A percentile compares a stretch with the other conserved stretches of the same genome.
phyloP scores from a whole-genome alignment of 2,113 vertebrate species.

The Romanogobio albipinnatus region DNA sequence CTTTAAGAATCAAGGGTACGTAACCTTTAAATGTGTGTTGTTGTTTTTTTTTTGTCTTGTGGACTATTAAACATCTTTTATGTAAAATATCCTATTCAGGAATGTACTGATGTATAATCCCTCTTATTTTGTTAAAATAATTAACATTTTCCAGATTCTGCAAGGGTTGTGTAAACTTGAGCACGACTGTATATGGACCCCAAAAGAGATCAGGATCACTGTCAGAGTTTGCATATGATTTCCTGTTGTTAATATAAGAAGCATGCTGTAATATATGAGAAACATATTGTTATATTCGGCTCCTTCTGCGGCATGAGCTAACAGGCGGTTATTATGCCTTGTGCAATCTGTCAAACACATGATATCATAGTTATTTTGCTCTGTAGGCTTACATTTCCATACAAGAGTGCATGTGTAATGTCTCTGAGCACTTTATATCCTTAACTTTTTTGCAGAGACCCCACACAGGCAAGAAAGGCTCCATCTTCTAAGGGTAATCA shows the following conservation, averaged over 20 bases:
- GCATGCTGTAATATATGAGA: constrained; percentile 32
- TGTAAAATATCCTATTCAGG: too few species aligned
- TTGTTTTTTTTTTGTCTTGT: too few species aligned
- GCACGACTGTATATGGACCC: too few species aligned
- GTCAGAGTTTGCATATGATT: constrained; percentile 28
- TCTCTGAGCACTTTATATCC: constrained; percentile 30
- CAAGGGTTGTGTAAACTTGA: too few species aligned
- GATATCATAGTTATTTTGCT: constrained; percentile 48
- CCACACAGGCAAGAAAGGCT: constrained; percentile 36
- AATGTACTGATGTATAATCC: too few species aligned
- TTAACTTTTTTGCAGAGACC: constrained; percentile 35
- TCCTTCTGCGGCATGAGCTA: neutral
- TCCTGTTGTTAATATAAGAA: constrained; percentile 20
- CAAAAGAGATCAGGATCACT: neutral
- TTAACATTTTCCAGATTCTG: too few species aligned
- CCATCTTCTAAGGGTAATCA: constrained; percentile 29
- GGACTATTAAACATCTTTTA: too few species aligned
- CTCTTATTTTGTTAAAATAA: too few species aligned
- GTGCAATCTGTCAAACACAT: constrained; percentile 47
- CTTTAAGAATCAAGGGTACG: too few species aligned
- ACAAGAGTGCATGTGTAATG: constrained; percentile 27
- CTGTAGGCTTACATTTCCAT: constrained; percentile 31
- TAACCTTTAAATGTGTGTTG: too few species aligned
- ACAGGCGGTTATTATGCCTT: constrained; percentile 34
- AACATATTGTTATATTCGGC: constrained; percentile 20